phyloP scores from a whole-genome alignment of 2,888 invertebrate species.

The Catocala fraxini region DNA sequence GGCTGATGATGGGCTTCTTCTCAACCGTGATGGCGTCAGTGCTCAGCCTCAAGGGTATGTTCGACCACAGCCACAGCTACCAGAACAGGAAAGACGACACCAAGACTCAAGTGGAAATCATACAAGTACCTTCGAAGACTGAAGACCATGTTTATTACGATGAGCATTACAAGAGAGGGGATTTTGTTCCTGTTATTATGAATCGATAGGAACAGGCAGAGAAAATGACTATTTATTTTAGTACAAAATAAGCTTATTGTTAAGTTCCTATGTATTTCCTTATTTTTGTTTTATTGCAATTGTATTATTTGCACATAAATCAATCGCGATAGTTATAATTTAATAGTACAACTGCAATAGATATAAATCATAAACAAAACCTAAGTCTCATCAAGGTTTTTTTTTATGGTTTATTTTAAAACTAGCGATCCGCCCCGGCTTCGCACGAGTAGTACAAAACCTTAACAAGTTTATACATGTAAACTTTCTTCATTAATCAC shows the following conservation, averaged over 20 bases:
- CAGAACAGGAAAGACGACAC: conserved; percentile 74
- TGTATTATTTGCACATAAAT: no score
- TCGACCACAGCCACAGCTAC: conserved; percentile 70
- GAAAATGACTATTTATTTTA: background rate
- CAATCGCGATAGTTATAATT: no score
- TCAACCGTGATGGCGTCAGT: conserved; percentile 88
- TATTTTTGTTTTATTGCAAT: no score
- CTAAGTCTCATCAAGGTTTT: no score
- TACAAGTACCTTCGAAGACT: conserved; percentile 74
- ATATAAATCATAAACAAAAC: no score
- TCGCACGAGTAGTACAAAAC: no score
- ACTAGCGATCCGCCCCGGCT: no score
- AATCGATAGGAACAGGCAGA: conserved; percentile 2
- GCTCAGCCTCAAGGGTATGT: conserved; percentile 87
- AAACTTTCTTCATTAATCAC: no score
- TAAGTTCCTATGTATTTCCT: background rate
- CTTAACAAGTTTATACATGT: no score
- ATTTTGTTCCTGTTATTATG: conserved; percentile 49
- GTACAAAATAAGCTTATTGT: background rate
- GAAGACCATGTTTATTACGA: conserved; percentile 78
- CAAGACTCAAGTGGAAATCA: conserved; percentile 77
- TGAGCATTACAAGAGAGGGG: conserved; percentile 71
- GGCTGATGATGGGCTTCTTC: conserved; percentile 80
- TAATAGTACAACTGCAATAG: no score
- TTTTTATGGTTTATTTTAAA: no score